These are phyloP conservation scores for Caenorhabditis sulstoni DNA, from an alignment of 2,888 invertebrate species.

Conservation along the genomic window DNA sequence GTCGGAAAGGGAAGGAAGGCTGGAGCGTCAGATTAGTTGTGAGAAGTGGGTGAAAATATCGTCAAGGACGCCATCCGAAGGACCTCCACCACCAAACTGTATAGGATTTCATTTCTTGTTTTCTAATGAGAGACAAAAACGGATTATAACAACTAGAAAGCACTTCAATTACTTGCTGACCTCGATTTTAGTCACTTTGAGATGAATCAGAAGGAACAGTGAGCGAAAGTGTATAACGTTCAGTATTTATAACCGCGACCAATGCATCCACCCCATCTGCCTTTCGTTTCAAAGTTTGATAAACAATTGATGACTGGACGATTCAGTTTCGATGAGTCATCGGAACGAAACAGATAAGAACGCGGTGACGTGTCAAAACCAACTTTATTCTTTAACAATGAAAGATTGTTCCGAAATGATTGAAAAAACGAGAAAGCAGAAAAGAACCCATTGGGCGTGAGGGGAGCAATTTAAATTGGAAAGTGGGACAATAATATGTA, in stretches of 20 bases:
- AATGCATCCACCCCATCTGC: background rate
- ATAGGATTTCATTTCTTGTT: background rate
- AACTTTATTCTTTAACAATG: slow-evolving; percentile 10
- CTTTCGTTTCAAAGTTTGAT: slow-evolving; percentile 12
- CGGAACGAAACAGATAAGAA: background rate
- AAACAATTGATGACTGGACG: slow-evolving; percentile 32
- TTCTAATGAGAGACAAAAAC: background rate
- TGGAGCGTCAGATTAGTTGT: slow-evolving; percentile 47
- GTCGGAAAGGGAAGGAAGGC: slow-evolving; percentile 1
- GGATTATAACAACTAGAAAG: slow-evolving; percentile 9
- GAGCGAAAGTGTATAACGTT: background rate
- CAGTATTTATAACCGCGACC: background rate
- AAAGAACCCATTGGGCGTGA: background rate
- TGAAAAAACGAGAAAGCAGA: background rate
- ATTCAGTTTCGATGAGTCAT: slow-evolving; percentile 12
- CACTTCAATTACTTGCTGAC: slow-evolving; percentile 51
- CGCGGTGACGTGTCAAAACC: background rate
- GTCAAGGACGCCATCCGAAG: slow-evolving; percentile 49
- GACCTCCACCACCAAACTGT: slow-evolving; percentile 28
- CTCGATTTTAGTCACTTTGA: slow-evolving; percentile 31
- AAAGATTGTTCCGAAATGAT: background rate
- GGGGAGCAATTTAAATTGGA: background rate
- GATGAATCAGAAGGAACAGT: background rate
- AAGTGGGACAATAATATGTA: background rate
- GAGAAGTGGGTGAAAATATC: slow-evolving; percentile 41